Evolutionary conservation across 2,797 vertebrate species (phyloP).

Genomic region (Melanogrammus aeglefinus): DNA sequence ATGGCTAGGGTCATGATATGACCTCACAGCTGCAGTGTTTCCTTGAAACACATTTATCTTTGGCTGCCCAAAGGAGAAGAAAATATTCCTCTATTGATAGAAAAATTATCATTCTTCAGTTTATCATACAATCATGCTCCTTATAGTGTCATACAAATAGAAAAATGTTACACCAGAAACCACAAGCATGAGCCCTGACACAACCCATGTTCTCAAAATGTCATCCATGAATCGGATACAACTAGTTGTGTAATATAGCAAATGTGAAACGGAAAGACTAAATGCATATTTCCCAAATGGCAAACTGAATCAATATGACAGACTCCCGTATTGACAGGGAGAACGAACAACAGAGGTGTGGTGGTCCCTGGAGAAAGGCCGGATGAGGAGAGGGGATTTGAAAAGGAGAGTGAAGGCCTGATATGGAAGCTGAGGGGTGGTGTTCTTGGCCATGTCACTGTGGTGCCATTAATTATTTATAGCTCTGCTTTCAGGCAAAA

Average conservation of each 20-base stretch:
- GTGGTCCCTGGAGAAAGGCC: slow-evolving; percentile 24
- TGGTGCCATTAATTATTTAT: slow-evolving; percentile 67
- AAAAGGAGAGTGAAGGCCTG: slow-evolving; percentile 38
- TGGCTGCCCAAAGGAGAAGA: background rate
- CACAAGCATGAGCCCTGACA: background rate
- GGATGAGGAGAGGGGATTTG: slow-evolving; percentile 27
- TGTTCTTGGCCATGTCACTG: slow-evolving; percentile 40
- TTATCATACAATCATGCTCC: no score
- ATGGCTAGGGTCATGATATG: background rate
- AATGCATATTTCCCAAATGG: background rate
- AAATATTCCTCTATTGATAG: background rate
- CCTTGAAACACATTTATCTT: background rate
- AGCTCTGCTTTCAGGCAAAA: slow-evolving; percentile 60
- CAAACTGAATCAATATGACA: slow-evolving; percentile 13
- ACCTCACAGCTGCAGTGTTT: background rate
- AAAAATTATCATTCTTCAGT: background rate
- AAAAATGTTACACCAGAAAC: background rate
- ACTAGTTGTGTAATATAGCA: background rate
- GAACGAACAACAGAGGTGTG: background rate
- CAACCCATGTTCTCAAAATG: background rate
- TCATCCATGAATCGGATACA: background rate
- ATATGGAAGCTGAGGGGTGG: slow-evolving; percentile 33
- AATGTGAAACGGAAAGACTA: background rate
- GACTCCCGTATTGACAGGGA: slow-evolving; percentile 8
- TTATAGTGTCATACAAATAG: background rate